These are phyloP conservation scores for Dromaius novaehollandiae DNA, from an alignment of 2,113 vertebrate genomes.

Conservation along the genomic window DNA sequence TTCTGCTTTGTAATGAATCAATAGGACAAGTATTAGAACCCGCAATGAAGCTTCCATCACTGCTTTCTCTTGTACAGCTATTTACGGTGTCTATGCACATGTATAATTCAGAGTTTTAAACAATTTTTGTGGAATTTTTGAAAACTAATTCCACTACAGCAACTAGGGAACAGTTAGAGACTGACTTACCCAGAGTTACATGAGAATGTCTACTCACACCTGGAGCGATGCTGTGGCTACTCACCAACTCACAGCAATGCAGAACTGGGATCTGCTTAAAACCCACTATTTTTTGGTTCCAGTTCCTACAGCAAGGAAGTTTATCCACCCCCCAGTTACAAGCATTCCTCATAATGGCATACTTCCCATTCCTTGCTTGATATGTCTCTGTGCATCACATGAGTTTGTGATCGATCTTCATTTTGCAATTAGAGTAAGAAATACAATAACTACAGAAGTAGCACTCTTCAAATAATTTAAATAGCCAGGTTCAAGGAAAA, in stretches of 20 bases:
- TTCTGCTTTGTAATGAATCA: neutral
- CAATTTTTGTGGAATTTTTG: neutral
- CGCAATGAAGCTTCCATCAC: neutral
- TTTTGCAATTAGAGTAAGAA: neutral
- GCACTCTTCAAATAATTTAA: neutral
- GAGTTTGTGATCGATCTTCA: neutral
- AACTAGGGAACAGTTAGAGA: neutral
- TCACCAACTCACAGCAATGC: neutral
- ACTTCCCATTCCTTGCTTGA: neutral
- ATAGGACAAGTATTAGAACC: neutral
- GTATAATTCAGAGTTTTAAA: neutral
- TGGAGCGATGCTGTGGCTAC: neutral
- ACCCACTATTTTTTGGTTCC: neutral
- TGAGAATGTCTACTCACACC: neutral
- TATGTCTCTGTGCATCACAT: too few species aligned
- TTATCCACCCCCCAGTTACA: neutral
- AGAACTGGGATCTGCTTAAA: neutral
- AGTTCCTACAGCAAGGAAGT: neutral
- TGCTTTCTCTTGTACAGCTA: neutral
- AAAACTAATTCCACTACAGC: neutral
- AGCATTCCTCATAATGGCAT: neutral
- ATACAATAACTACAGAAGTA: neutral
- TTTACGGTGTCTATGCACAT: neutral
- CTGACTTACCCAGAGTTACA: neutral
- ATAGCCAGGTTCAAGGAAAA: neutral